Evolutionary conservation across 2,888 invertebrate species (phyloP), one percentile per base, ranked within the genome.

Genomic region (Tethea ocularis): DNA sequence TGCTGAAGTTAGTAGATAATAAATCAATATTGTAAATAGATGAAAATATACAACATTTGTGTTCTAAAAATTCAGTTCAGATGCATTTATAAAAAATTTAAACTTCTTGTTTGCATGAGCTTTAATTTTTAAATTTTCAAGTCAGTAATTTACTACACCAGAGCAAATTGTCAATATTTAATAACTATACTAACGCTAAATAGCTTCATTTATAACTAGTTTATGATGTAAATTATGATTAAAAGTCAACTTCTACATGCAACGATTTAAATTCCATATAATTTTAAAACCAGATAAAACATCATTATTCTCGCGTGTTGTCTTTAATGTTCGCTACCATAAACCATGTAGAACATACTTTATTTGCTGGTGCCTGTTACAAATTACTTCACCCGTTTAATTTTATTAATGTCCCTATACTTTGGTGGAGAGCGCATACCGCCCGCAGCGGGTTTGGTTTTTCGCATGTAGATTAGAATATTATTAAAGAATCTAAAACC

Each of bases 311-410:
- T n/a, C 20, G 17, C 33, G 17, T 33, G 29, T 29, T 54, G 33
- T 36, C 33, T 33, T 54, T 54, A 33, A 20, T 33, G 15, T 53
- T 33, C 20, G 33, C 53, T 53, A 33, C 29, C 53, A 17, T 33
- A 52, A 23, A 52, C 52, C 26, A 29, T 29, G 23, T 17, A 24
- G 26, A 17, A 15, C 10, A 29, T 29, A 52, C 29, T 52, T 52
- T 52, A 52, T 52, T 52, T 13, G 17, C 13, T n/a, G 52, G 1
- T n/a, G n/a, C n/a, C 26, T 10, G 15, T 38, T 15, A 38, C 36
- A 38, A 38, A 38, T 38, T 38, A 38, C 15, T 38, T 38, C 36
- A 38, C 15, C 15, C 36, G 10, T 15, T 38, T 10, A 38, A 38
- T 38, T 38, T 38, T 13, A 15, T 38, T 13, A 38, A 38, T 38